phyloP scores from a whole-genome alignment of 2,797 vertebrate species.

The Syndactyla subalaris region DNA sequence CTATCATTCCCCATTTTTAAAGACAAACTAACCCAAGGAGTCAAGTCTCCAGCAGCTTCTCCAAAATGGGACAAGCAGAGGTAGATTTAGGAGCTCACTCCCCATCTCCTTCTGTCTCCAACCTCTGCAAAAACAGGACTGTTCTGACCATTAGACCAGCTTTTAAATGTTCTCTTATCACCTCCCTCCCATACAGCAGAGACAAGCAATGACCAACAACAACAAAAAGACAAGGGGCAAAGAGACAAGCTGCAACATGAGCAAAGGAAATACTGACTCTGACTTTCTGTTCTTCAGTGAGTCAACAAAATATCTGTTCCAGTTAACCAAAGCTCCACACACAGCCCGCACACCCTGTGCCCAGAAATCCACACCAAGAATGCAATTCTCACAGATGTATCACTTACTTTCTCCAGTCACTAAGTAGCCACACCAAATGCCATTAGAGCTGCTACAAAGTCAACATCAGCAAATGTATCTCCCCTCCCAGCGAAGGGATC shows the following conservation, averaged over 20 bases:
- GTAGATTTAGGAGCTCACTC: neutral
- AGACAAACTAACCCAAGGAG: neutral
- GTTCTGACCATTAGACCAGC: neutral
- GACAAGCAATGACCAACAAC: neutral
- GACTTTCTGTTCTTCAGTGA: neutral
- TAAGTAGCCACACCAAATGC: neutral
- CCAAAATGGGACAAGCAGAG: neutral
- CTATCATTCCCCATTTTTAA: neutral
- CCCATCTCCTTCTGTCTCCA: neutral
- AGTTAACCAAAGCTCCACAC: neutral
- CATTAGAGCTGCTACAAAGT: neutral
- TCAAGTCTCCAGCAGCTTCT: neutral
- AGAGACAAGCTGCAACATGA: neutral
- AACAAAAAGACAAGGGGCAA: neutral
- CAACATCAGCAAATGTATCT: neutral
- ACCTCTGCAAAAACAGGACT: fast-evolving
- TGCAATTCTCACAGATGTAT: neutral
- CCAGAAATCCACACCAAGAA: neutral
- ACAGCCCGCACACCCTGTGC: fast-evolving
- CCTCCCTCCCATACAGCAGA: neutral
- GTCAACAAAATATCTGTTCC: neutral
- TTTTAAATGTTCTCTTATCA: neutral
- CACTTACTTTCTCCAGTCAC: neutral
- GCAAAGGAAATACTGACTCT: neutral
- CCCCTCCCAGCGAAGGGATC: neutral